Percentiles rank a stretch among this genome's conserved stretches.
These are phyloP conservation scores for Lepeophtheirus nordmannii DNA, from an alignment of 2,888 invertebrate species.

Conservation along the genomic window DNA sequence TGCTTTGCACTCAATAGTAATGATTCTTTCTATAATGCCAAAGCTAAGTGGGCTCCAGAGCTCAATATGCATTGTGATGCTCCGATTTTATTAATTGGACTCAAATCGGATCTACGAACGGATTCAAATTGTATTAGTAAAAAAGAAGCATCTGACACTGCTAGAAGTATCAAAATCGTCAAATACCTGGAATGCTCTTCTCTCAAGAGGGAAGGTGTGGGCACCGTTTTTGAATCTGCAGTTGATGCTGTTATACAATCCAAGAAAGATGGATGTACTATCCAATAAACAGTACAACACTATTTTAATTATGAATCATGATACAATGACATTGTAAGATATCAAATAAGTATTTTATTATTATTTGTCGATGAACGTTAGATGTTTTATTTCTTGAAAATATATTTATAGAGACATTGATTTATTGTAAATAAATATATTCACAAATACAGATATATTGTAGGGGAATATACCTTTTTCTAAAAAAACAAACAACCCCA, in stretches of 20 bases:
- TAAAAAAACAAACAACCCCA: no score
- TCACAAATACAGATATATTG: no score
- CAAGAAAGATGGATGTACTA: not conserved
- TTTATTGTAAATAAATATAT: no score
- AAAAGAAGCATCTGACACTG: not conserved
- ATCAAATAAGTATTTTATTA: no score
- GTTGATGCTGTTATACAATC: not conserved
- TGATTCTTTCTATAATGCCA: not conserved
- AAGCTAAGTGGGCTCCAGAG: not conserved
- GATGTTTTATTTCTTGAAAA: no score
- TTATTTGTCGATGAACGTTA: no score
- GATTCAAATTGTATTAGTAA: not conserved
- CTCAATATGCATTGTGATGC: not conserved
- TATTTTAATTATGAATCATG: no score
- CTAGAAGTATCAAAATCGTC: not conserved
- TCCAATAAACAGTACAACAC: not conserved
- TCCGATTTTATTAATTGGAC: not conserved
- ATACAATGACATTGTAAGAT: no score
- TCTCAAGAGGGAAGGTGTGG: not conserved
- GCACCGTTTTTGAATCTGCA: not conserved
- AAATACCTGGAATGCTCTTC: not conserved
- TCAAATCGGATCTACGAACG: not conserved
- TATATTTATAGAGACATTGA: no score
- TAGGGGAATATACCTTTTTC: no score
- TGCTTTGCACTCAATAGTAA: not conserved